These are phyloP conservation scores for Eupithecia vulgata DNA, from an alignment of 2,888 invertebrate species.

Conservation along the genomic window DNA sequence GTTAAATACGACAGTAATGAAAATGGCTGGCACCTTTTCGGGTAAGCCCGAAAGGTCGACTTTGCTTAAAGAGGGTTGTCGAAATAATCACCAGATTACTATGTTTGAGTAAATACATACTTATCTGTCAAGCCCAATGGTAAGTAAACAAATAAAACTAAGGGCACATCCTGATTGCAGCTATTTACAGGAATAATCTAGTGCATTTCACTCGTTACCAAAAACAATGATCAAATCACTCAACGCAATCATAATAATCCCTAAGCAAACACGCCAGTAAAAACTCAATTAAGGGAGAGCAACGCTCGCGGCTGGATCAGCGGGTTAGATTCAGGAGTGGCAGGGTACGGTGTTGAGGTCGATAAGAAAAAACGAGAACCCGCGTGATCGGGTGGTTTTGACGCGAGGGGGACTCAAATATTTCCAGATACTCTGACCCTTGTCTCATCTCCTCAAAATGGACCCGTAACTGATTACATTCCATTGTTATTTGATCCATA, in stretches of 20 bases:
- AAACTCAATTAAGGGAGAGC: conserved; percentile 79
- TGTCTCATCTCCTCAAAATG: conserved; percentile 66
- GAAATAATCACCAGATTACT: no score
- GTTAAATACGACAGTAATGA: no score
- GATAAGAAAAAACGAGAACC: conserved; percentile 69
- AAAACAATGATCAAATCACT: conserved; percentile 39
- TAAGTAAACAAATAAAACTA: background rate
- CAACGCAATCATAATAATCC: conserved; percentile 57
- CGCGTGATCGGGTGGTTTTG: conserved; percentile 60
- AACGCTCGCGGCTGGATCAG: conserved; percentile 59
- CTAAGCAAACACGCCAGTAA: conserved; percentile 70
- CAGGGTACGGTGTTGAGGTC: conserved; percentile 33
- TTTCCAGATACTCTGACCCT: conserved; percentile 67
- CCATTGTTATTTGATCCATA: conserved; percentile 72
- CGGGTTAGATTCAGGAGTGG: conserved; percentile 52
- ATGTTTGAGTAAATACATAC: no score
- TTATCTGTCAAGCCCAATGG: background rate
- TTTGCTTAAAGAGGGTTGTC: no score
- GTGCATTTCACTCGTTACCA: background rate
- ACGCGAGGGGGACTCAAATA: conserved; percentile 59
- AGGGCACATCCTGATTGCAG: background rate
- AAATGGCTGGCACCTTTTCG: no score
- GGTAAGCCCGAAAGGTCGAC: no score
- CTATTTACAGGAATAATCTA: background rate
- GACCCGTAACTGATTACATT: conserved; percentile 71